Evolutionary conservation across 2,113 vertebrate species (phyloP).

Genomic region (Pterocles burchelli): DNA sequence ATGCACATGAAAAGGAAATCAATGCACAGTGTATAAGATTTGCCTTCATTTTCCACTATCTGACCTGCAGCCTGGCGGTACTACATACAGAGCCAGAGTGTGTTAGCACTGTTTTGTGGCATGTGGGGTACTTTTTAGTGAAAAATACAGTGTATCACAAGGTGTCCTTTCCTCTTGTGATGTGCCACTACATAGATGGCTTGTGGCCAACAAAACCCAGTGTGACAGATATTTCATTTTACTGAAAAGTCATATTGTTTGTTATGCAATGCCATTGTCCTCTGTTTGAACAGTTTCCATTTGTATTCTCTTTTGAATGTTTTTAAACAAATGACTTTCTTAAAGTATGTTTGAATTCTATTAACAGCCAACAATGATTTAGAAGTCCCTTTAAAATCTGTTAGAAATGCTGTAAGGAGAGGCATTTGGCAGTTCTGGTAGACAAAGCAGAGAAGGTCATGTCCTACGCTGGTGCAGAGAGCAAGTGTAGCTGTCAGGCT

Average conservation of each 20-base stretch:
- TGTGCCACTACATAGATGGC: constrained; percentile 39
- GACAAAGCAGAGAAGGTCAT: not conserved
- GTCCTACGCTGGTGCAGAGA: not conserved
- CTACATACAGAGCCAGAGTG: not conserved
- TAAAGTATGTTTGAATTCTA: not conserved
- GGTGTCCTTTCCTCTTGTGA: constrained; percentile 56
- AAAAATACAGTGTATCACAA: constrained; percentile 4
- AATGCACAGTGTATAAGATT: not conserved
- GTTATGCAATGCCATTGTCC: not conserved
- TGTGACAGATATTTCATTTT: constrained; percentile 36
- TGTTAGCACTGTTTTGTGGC: not conserved
- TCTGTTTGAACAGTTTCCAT: not conserved
- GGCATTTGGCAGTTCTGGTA: not conserved
- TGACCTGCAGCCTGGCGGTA: not conserved
- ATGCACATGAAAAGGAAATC: not conserved
- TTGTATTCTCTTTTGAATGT: not conserved
- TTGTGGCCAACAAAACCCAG: not conserved
- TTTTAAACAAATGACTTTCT: not conserved
- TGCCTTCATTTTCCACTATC: not conserved
- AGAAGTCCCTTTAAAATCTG: not conserved
- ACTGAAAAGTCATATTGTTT: constrained; percentile 37
- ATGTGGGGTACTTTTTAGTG: constrained; percentile 1
- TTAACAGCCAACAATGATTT: not conserved
- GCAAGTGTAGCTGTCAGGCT: not conserved
- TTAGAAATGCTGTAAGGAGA: not conserved